Evolutionary conservation across 2,113 vertebrate genomes (phyloP), one percentile per base, ranked within the genome.

Genomic region (Pleuronectes platessa): DNA sequence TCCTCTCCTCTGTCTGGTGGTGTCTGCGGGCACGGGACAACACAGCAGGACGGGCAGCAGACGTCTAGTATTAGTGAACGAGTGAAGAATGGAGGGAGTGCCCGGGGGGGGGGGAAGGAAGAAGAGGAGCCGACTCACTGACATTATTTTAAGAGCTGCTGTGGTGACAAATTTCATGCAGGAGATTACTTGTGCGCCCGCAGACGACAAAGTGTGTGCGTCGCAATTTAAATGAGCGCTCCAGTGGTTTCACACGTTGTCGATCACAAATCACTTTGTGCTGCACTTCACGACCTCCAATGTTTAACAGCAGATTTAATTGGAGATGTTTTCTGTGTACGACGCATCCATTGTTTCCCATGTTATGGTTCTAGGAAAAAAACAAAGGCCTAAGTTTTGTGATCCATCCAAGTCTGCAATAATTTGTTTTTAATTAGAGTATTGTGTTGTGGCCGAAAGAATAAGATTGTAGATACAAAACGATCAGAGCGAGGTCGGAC

Each of bases 61-160:
- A 59, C 26, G 74, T 72, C 49, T 90, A 79, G 88, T 86, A 89
- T 83, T 76, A 73, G 83, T 55, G 55, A 76, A 74, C 35, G 31
- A 71, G 67, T 68, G 47, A 84, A 60, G 60, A 76, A 74, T 74
- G 72, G 42, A 75, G 80, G 0, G 20, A 77, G 74, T 11, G 24
- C 70, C 70, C 13, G 42, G 68, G 31, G 31, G 31, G 31, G 31
- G 5, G 74, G 82, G n/a, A n/a, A 24, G 81, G 27, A 61, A 71
- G 72, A 14, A 60, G 47, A 15, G 17, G 47, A 49, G 47, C 47
- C 7, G 47, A 51, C 47, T 74, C 58, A n/a, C 63, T 23, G 63
- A 74, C 71, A 79, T 82, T 85, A 85, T 84, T 87, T 86, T 77
- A 83, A 55, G 71, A 81, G 81, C 62, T 81, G 77, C 84, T 81